Evolutionary conservation across 35 echinoderm and acorn worm species (phyloP), one percentile per base, ranked within the genome.

Genomic region (Apostichopus parvimensis): DNA sequence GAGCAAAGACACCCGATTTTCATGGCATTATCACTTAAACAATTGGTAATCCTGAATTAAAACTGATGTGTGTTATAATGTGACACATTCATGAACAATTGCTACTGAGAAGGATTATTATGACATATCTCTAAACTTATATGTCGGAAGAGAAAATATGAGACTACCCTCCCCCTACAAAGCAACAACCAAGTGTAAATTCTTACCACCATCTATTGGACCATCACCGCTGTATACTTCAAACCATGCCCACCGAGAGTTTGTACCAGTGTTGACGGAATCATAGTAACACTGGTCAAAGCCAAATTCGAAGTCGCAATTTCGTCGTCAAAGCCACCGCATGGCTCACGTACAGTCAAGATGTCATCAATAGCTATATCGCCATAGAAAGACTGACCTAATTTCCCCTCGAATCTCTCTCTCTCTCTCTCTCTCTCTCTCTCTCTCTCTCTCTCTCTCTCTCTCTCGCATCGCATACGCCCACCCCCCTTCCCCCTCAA

Each of bases 331-430:
- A 87, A 91, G 54, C 94, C 93, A 4, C 73, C 80, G 66, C 96
- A 98, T 4, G 96, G 96, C 72, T 91, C 57, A 65, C 92, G 92
- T 1, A 93, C 10, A 23, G 95, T 83, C 60, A 8, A 57, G 20
- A 98, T 96, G 80, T 98, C 97, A 86, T 98, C 97, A 26, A 98
- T 76, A 21, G 97, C 97, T 71, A 98, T 95, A 73, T 98, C 97
- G 45, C 94, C 93, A 14, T 55, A 54, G 5, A 81, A 89, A 6
- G 90, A 73, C 5, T 56, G 61, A 17, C 97, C 97, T 13, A 98
- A 87, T 4, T 82, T 57, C 1, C 92, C 97, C 87, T 98, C 94
- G 54, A 98, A 66, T 2, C n/a, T n/a, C n/a, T n/a, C n/a, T n/a
- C n/a, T n/a, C n/a, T n/a, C n/a, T n/a, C n/a, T n/a, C n/a, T n/a